Conservation (phyloP, 92 coral and sea anemone genomes). For the Montipora capitata region DNA sequence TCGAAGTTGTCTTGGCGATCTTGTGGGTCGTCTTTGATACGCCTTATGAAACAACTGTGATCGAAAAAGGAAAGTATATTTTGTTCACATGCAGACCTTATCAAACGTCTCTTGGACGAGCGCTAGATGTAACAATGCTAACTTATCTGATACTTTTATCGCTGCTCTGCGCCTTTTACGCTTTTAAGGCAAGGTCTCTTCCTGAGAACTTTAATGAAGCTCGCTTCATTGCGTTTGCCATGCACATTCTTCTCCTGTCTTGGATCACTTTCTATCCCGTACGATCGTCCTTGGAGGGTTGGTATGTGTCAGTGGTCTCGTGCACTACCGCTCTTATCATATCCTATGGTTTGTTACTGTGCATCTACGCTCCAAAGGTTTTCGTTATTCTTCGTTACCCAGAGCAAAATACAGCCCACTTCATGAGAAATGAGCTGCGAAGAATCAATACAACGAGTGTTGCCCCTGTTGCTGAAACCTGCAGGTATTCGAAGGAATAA, state of each 20-base stretch:
- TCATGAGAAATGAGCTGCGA: conserved; percentile 72
- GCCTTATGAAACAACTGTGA: conserved; percentile 63
- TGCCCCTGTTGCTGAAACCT: neutral
- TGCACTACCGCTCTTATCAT: conserved; percentile 76
- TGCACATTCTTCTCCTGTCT: conserved; percentile 77
- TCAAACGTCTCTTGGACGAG: conserved; percentile 54
- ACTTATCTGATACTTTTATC: conserved; percentile 66
- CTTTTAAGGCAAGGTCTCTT: conserved; percentile 78
- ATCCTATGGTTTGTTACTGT: conserved; percentile 72
- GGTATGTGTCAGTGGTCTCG: conserved; percentile 80
- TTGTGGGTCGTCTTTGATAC: conserved; percentile 78
- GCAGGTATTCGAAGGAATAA: neutral
- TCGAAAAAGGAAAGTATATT: conserved; percentile 58
- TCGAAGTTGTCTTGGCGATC: conserved; percentile 57
- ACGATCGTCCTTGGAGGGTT: conserved; percentile 70
- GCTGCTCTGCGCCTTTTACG: conserved; percentile 73
- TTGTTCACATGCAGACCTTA: conserved; percentile 66
- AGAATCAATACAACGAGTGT: conserved; percentile 25
- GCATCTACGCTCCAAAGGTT: conserved; percentile 75
- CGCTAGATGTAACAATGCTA: conserved; percentile 63
- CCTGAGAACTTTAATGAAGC: conserved; percentile 87
- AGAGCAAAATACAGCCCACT: conserved; percentile 74
- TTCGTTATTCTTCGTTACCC: conserved; percentile 73
- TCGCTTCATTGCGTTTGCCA: conserved; percentile 76
- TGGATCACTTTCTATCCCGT: conserved; percentile 83